Conservation (phyloP, 2,113 vertebrate genomes). For the Eptesicus fuscus region DNA sequence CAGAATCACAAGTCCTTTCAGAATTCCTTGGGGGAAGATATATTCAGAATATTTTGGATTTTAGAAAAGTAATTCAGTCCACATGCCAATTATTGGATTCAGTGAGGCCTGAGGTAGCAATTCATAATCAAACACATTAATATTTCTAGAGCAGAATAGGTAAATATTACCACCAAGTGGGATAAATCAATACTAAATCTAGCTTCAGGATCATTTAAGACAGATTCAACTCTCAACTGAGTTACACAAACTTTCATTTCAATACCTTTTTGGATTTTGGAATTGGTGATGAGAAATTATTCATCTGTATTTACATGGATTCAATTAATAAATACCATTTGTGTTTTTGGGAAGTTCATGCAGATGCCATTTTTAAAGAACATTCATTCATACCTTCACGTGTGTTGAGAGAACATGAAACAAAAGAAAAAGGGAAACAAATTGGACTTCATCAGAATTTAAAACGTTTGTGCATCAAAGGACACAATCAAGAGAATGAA, state of each 20-base stretch:
- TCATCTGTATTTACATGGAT: neutral
- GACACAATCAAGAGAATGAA: neutral
- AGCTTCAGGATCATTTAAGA: neutral
- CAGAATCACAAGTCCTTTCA: neutral
- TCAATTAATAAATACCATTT: neutral
- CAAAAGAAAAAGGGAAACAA: neutral
- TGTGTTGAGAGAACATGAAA: neutral
- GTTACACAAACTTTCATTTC: neutral
- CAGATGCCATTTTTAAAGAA: neutral
- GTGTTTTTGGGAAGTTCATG: neutral
- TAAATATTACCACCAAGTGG: neutral
- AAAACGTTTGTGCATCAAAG: neutral
- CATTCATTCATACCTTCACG: neutral
- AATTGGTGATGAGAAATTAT: neutral
- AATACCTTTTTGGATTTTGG: neutral
- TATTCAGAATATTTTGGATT: neutral
- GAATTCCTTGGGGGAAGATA: neutral
- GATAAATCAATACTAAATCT: neutral
- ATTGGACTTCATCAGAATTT: neutral
- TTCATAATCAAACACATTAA: neutral
- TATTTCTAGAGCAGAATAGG: neutral
- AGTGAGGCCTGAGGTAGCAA: neutral
- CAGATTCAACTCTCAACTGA: neutral
- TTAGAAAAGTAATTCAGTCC: neutral
- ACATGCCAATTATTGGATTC: neutral